Conservation (phyloP, 2,113 vertebrate genomes). For the Hassar affinis region DNA sequence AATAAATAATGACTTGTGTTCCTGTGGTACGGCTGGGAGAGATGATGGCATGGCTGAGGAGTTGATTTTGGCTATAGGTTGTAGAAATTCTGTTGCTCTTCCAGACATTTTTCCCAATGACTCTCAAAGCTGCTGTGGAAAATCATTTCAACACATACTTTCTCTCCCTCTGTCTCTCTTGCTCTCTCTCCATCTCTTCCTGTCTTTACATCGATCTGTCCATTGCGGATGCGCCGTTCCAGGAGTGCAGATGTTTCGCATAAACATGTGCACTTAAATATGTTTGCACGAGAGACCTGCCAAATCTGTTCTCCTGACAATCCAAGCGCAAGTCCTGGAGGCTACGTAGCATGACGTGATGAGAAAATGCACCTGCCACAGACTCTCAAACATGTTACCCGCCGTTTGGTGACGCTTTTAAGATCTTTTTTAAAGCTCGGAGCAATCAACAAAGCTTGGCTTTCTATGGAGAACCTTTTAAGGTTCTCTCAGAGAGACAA, state of each 20-base stretch:
- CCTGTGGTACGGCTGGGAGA: slow-evolving; percentile 1
- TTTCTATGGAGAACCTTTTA: neutral
- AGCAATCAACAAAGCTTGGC: neutral
- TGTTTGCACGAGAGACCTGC: slow-evolving; percentile 53
- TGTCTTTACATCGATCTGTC: slow-evolving; percentile 21
- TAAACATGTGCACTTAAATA: slow-evolving; percentile 43
- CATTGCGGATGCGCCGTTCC: neutral
- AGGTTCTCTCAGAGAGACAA: neutral
- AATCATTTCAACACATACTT: slow-evolving; percentile 36
- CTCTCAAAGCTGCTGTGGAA: slow-evolving; percentile 39
- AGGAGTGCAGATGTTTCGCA: slow-evolving; percentile 34
- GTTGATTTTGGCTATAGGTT: slow-evolving; percentile 34
- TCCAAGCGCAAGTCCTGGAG: slow-evolving; percentile 66
- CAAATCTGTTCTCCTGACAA: slow-evolving; percentile 69
- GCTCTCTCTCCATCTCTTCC: neutral
- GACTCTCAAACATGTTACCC: slow-evolving; percentile 17
- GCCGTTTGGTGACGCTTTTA: slow-evolving; percentile 11
- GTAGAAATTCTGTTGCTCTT: slow-evolving; percentile 32
- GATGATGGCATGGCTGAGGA: slow-evolving; percentile 32
- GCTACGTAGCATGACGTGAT: slow-evolving; percentile 58
- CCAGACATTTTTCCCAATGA: slow-evolving; percentile 22
- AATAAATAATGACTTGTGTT: slow-evolving; percentile 7
- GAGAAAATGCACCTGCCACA: slow-evolving; percentile 24
- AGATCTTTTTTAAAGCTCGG: neutral
- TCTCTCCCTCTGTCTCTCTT: neutral